These are phyloP conservation scores for Coracias cyanogaster DNA, from an alignment of 2,797 vertebrate species.

Conservation along the genomic window DNA sequence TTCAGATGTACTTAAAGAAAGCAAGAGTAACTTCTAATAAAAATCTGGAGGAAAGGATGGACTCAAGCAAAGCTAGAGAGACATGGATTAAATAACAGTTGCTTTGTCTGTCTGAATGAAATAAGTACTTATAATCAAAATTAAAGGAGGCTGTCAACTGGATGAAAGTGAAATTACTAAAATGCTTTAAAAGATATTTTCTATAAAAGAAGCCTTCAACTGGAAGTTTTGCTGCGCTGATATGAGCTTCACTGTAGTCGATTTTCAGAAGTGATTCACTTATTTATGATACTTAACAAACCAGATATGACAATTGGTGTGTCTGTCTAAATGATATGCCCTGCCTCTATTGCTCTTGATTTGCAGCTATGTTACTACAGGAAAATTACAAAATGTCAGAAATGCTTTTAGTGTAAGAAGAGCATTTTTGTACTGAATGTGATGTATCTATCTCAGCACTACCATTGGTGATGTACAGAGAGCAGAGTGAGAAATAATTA, in stretches of 20 bases:
- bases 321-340: neutral
- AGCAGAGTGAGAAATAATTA: neutral
- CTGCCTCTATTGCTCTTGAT: neutral
- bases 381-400: neutral
- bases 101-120: neutral
- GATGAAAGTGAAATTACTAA: neutral
- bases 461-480: neutral
- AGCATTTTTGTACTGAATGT: neutral
- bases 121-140: neutral
- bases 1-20: neutral
- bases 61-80: neutral
- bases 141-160: neutral
- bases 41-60: neutral
- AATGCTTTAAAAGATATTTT: neutral
- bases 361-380: neutral
- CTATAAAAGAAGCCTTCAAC: neutral
- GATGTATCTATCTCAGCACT: neutral
- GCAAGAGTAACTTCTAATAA: neutral
- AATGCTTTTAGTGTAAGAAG: neutral
- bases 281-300: neutral
- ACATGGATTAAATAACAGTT: neutral
- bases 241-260: neutral
- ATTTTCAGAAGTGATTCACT: neutral
- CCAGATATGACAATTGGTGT: neutral
- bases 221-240: neutral